phyloP scores from a whole-genome alignment of 64 coral and sea anemone genomes.

The Dendronephthya gigantea region DNA sequence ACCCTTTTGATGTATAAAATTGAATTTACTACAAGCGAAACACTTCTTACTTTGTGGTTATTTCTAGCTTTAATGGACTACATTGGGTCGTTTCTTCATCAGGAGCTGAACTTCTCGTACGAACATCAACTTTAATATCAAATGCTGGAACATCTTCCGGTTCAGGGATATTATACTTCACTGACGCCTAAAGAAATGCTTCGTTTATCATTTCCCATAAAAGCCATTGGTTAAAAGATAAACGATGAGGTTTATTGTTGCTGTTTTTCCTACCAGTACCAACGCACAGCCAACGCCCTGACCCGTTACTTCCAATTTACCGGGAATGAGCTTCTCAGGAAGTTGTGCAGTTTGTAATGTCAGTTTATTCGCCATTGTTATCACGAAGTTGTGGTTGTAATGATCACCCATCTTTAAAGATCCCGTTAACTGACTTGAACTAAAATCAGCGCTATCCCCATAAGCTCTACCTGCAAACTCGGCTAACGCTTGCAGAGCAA shows the following conservation, averaged over 20 bases:
- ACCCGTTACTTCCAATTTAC: slow-evolving; percentile 12
- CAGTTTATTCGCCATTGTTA: slow-evolving; percentile 49
- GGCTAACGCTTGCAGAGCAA: slow-evolving; percentile 62
- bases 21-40: background rate
- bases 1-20: background rate
- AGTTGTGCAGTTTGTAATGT: slow-evolving; percentile 58
- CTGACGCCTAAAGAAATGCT: slow-evolving; percentile 30
- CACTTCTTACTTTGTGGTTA: slow-evolving; percentile 30
- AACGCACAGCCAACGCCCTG: slow-evolving; percentile 47
- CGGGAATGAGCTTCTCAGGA: slow-evolving; percentile 1
- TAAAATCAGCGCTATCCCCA: background rate
- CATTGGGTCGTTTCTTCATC: too few species aligned
- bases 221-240: background rate
- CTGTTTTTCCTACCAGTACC: slow-evolving; percentile 55
- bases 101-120: too few species aligned
- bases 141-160: too few species aligned
- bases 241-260: too few species aligned
- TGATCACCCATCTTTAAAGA: background rate
- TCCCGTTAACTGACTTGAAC: background rate
- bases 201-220: background rate
- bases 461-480: slow-evolving; percentile 43
- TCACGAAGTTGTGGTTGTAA: slow-evolving; percentile 42
- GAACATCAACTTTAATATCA: too few species aligned
- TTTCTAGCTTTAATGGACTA: slow-evolving; percentile 43
- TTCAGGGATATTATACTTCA: slow-evolving; percentile 62